phyloP scores from a whole-genome alignment of 2,888 invertebrate species.

The Anagyrus pseudococci region DNA sequence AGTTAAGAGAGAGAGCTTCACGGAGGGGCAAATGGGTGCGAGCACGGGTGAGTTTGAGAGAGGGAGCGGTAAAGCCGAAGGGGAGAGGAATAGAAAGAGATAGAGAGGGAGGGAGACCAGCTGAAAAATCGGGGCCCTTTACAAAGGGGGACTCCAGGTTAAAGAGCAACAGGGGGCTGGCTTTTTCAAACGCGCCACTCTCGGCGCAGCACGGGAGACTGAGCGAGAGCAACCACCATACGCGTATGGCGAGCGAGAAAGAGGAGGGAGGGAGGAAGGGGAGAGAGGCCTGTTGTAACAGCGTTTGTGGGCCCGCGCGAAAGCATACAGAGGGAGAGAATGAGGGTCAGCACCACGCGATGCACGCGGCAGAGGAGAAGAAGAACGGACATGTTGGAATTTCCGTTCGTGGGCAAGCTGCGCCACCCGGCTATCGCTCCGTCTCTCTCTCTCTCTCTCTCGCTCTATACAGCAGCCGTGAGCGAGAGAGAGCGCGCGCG shows the following conservation, averaged over 20 bases:
- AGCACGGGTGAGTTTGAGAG: neutral
- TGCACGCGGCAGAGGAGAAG: conserved; percentile 20
- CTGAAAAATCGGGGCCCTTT: neutral
- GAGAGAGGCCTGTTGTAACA: no score
- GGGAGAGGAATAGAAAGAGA: neutral
- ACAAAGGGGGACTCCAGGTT: neutral
- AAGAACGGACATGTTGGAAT: conserved; percentile 40
- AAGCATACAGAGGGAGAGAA: conserved; percentile 11
- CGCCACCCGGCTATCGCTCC: neutral
- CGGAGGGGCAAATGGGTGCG: neutral
- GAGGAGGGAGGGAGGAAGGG: no score
- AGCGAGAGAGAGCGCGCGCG: conserved; percentile 3
- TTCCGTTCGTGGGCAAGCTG: conserved; percentile 26
- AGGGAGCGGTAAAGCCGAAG: neutral
- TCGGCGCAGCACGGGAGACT: no score
- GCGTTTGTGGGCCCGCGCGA: no score
- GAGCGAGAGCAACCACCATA: no score
- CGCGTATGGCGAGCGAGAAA: no score
- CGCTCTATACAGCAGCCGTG: neutral
- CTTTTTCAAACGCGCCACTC: neutral
- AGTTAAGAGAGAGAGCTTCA: no score
- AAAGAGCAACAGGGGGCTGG: conserved; percentile 31
- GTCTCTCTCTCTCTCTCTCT: conserved; percentile 6
- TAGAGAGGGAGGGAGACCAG: conserved; percentile 1
- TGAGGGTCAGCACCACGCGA: neutral